Evolutionary conservation across 2,888 invertebrate species (phyloP).

Genomic region (Leistus spinibarbis): DNA sequence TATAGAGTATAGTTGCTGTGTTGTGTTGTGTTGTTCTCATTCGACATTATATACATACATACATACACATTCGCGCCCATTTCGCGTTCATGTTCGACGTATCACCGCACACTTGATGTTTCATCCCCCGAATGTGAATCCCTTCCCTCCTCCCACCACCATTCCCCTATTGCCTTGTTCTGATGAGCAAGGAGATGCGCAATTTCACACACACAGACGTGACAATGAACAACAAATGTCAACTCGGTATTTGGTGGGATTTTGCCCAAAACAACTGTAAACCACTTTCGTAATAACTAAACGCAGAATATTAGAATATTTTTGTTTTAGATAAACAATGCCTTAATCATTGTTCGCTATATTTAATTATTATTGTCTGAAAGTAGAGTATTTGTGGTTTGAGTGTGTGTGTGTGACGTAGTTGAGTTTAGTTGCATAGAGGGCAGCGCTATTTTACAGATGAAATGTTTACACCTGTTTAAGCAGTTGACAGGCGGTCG

Average conservation of each 20-base stretch:
- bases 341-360: too few species aligned
- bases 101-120: not conserved
- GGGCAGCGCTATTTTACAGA: not conserved
- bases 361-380: too few species aligned
- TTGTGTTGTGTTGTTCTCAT: not conserved
- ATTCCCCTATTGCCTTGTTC: not conserved
- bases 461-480: conserved; percentile 36
- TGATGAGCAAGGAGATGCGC: not conserved
- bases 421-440: too few species aligned
- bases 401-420: too few species aligned
- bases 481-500: conserved; percentile 35
- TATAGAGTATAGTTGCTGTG: too few species aligned
- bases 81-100: not conserved
- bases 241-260: not conserved
- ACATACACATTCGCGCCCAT: conserved; percentile 1
- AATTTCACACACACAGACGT: not conserved
- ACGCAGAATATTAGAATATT: not conserved
- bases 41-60: not conserved
- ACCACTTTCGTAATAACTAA: too few species aligned
- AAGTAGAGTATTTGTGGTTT: too few species aligned
- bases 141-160: not conserved
- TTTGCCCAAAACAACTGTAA: not conserved
- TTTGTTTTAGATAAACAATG: too few species aligned
- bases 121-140: not conserved
- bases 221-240: not conserved